A percentile compares a stretch with the other conserved stretches of the same genome.
Evolutionary conservation across 2,797 vertebrate genomes (phyloP).

Genomic region (Sciurus vulgaris): DNA sequence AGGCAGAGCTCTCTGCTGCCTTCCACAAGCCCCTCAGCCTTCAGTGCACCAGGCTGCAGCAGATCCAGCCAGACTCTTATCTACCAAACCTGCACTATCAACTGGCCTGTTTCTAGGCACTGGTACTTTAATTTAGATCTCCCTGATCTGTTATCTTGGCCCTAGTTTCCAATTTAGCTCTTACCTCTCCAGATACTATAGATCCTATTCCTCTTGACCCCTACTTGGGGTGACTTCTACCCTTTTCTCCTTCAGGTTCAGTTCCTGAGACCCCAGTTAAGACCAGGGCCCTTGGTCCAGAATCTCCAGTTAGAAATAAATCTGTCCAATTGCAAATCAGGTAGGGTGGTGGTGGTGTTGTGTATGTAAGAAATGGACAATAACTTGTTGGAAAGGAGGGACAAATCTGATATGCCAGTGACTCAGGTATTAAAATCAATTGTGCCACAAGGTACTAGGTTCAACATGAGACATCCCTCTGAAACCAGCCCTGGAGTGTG

Average conservation of each 20-base stretch:
- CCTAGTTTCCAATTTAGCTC: background rate
- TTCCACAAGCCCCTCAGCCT: background rate
- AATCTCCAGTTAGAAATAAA: constrained; percentile 1
- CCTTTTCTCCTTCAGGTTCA: background rate
- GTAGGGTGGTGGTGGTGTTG: background rate
- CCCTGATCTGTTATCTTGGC: background rate
- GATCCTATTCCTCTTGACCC: background rate
- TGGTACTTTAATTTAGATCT: background rate
- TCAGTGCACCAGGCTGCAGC: background rate
- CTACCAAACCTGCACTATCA: background rate
- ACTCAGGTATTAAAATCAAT: background rate
- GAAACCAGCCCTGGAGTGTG: background rate
- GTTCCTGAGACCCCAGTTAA: background rate
- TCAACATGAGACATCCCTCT: background rate
- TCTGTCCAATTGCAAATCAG: background rate
- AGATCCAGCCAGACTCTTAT: background rate
- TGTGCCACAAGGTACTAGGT: background rate
- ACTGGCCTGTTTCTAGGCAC: background rate
- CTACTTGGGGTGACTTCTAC: background rate
- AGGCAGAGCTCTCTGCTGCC: background rate
- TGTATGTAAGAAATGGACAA: background rate
- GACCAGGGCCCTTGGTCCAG: background rate
- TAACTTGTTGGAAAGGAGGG: background rate
- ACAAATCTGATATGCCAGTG: background rate
- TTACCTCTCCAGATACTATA: background rate